A percentile compares a stretch with the other conserved stretches of the same genome.
Conservation (phyloP, 2,113 vertebrate species). For the Xenopus laevis region DNA sequence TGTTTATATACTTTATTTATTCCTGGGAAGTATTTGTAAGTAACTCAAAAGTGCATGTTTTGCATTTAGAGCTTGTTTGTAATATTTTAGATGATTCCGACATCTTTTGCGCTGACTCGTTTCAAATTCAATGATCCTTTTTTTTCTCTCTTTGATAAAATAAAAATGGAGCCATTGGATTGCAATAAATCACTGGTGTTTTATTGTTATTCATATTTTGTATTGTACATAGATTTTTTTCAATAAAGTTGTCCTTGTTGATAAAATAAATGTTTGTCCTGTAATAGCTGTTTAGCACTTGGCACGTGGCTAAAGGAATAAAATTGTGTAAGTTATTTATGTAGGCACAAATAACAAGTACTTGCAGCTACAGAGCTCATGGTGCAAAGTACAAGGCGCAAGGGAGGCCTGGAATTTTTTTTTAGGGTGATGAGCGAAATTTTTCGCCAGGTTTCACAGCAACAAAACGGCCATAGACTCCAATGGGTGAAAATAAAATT, state of each 20-base stretch:
- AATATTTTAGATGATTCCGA: slow-evolving; percentile 71
- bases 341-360: too few species aligned
- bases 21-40: slow-evolving; percentile 51
- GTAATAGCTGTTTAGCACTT: too few species aligned
- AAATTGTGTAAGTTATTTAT: too few species aligned
- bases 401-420: too few species aligned
- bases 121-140: slow-evolving; percentile 73
- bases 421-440: too few species aligned
- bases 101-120: slow-evolving; percentile 77
- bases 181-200: slow-evolving; percentile 76
- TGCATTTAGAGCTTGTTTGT: slow-evolving; percentile 72
- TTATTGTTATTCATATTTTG: slow-evolving; percentile 77
- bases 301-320: too few species aligned
- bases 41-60: slow-evolving; percentile 69
- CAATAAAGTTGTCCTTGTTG: slow-evolving; percentile 65
- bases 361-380: too few species aligned
- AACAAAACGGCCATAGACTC: too few species aligned
- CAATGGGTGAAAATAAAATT: too few species aligned
- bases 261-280: too few species aligned
- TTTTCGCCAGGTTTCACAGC: too few species aligned
- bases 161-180: slow-evolving; percentile 74
- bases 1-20: background rate
- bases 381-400: too few species aligned
- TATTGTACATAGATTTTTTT: slow-evolving; percentile 77
- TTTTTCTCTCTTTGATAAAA: slow-evolving; percentile 62